Evolutionary conservation across 2,888 invertebrate genomes (phyloP), one percentile per base, ranked within the genome.

Genomic region (Chrysolina haemoptera): DNA sequence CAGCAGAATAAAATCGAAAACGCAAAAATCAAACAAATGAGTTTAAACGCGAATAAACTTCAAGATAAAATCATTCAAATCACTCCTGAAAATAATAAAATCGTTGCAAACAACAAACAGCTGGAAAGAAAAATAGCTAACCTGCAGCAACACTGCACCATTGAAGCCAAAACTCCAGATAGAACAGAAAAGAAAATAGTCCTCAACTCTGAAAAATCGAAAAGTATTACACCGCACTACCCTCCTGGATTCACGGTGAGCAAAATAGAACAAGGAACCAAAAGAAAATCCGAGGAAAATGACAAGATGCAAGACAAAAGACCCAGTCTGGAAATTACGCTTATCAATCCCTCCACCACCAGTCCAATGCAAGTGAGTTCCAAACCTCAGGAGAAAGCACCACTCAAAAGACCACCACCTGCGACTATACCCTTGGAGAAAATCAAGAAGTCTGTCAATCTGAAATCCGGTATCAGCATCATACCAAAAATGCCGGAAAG

Each of bases 351-450:
- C 43, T 67, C 77, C 71, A 35, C 73, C 20, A 65, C 69, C 41
- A 79, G 76, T 62, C 73, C 80, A 5, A 67, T 76, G 14, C 76
- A 78, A 71, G 50, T 74, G 18, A 62, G 71, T 14, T 59, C 68
- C n/a, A 80, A 71, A 70, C 70, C 78, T 1, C 63, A 78, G 41
- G 73, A 79, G 62, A 82, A 81, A 73, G 64, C 76, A 22, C 67
- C 78, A 0, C 82, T 83, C 8, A 89, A 89, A 81, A 83, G 90
- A 70, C 89, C 90, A 3, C 89, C 89, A 73, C 91, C 91, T 22
- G 89, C 90, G 9, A 90, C 90, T 2, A 89, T 90, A 50, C 90
- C 90, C 0, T 78, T 90, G 78, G 89, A 89, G 43, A 87, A 89
- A 76, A 89, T 89, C 14, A 90, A 89, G 81, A 89, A 89, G 78